phyloP scores from a whole-genome alignment of 2,888 invertebrate species.

The Salpingus planirostris region DNA sequence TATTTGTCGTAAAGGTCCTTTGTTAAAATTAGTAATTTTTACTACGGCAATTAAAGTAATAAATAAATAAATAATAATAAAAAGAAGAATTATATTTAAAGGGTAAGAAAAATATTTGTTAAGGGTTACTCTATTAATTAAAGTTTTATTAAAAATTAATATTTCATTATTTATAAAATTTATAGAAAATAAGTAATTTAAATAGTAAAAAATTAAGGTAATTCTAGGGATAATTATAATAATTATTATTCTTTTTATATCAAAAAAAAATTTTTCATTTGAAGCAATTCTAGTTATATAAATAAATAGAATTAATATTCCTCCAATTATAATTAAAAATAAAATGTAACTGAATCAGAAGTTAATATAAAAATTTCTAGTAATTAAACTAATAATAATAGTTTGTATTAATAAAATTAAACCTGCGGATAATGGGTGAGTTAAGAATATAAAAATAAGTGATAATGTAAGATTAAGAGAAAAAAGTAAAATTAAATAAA shows the following conservation, averaged over 20 bases:
- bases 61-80: conserved; percentile 53
- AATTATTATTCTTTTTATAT: conserved; percentile 1
- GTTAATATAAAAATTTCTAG: conserved; percentile 44
- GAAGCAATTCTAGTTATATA: conserved; percentile 55
- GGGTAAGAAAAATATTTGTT: conserved; percentile 49
- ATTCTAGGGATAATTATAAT: conserved; percentile 5
- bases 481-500: conserved; percentile 23
- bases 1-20: conserved; percentile 46
- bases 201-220: conserved; percentile 1
- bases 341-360: conserved; percentile 55
- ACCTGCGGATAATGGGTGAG: conserved; percentile 49
- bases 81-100: conserved; percentile 43
- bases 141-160: conserved; percentile 10
- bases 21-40: conserved; percentile 50
- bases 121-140: conserved; percentile 35
- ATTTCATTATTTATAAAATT: conserved; percentile 17
- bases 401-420: conserved; percentile 48
- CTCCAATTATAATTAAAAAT: conserved; percentile 55
- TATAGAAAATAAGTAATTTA: neutral
- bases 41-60: conserved; percentile 50
- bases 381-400: conserved; percentile 41
- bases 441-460: conserved; percentile 39
- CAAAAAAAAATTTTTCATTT: conserved; percentile 26
- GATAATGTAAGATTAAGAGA: conserved; percentile 35
- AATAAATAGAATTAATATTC: conserved; percentile 56